Conservation (phyloP, 1,140 invertebrate genomes). For the Ditylenchus dipsaci region DNA sequence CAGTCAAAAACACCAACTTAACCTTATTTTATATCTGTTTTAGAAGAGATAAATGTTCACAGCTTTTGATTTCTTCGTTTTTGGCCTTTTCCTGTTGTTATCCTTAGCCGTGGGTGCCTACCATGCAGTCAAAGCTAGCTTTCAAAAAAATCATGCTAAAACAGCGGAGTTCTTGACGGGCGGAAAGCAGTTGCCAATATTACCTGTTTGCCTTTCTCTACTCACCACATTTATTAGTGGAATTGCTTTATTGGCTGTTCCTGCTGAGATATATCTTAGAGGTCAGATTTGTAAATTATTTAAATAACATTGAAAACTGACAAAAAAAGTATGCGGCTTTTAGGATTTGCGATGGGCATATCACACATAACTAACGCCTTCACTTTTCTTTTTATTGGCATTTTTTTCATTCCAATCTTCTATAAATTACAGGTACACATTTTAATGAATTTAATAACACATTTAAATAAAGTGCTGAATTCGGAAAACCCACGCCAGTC, state of each 20-base stretch:
- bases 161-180: conserved; percentile 55
- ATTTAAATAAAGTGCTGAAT: no score
- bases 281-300: conserved; percentile 39
- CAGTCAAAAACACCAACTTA: no score
- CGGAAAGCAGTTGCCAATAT: conserved; percentile 45
- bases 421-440: conserved; percentile 35
- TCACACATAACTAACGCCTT: conserved; percentile 23
- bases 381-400: conserved; percentile 34
- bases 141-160: conserved; percentile 15
- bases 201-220: conserved; percentile 54
- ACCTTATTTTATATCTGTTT: no score
- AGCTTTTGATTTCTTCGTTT: conserved; percentile 58
- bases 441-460: no score
- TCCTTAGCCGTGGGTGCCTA: conserved; percentile 58
- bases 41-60: conserved; percentile 25
- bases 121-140: conserved; percentile 35
- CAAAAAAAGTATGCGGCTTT: not conserved
- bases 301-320: conserved; percentile 19
- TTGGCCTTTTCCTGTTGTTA: conserved; percentile 53
- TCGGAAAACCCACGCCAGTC: no score
- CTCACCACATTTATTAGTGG: conserved; percentile 55
- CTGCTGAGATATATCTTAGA: conserved; percentile 53
- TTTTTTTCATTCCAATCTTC: conserved; percentile 45
- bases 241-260: conserved; percentile 37
- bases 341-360: conserved; percentile 30